phyloP scores from a whole-genome alignment of 2,888 invertebrate species.

The Callyntrura guangdongensis region DNA sequence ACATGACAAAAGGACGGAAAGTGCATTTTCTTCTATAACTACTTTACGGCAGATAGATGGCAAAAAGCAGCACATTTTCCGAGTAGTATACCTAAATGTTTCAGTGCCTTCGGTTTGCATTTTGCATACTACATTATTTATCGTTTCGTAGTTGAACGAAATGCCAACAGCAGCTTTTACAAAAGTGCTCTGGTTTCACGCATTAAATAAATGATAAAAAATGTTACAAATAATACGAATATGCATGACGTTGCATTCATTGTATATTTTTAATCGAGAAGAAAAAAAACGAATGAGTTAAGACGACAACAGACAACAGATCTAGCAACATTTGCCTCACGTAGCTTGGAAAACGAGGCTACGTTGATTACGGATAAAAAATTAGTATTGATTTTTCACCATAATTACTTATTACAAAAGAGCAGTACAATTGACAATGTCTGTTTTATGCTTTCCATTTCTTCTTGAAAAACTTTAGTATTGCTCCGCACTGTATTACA shows the following conservation, averaged over 20 bases:
- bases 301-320: neutral
- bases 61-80: neutral
- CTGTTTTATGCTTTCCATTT: neutral
- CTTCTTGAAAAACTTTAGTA: slow-evolving; percentile 27
- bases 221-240: neutral
- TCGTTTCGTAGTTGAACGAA: neutral
- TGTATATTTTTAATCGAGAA: too few relatives aligned
- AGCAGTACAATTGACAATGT: neutral
- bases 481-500: neutral
- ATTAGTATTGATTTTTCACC: slow-evolving; percentile 35
- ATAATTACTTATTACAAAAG: neutral
- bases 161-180: neutral
- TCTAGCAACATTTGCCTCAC: neutral
- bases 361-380: slow-evolving; percentile 3
- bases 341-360: slow-evolving; percentile 17
- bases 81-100: neutral
- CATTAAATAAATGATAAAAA: neutral
- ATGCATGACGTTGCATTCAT: too few relatives aligned
- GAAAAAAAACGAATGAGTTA: neutral
- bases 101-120: neutral
- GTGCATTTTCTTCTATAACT: neutral
- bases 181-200: neutral
- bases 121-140: neutral
- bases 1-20: neutral
- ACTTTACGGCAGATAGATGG: neutral